Base-by-base conservation (phyloP, 2,888 invertebrate species). In the Mesochorus sp. region DNA sequence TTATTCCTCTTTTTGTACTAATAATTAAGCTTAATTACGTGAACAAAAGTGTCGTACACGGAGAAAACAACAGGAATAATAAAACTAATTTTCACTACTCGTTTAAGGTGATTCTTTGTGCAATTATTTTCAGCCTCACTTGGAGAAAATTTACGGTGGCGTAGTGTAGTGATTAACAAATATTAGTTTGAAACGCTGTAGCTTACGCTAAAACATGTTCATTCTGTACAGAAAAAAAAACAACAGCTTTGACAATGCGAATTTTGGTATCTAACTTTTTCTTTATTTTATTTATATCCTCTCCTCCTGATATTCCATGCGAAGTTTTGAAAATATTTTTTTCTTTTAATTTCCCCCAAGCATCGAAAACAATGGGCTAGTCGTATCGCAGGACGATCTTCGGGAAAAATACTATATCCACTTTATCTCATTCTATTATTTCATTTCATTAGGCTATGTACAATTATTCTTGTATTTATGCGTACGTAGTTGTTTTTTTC, bases 1-100 rank as follows among this genome's bases (percentile, higher is more conserved):
- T n/a, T n/a, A n/a, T n/a, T n/a, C n/a, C 55, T 53, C 26, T 57
- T 34, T 37, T 17, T 66, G 37, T 37, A 62, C 76, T 72, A 72
- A 76, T 71, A 10, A 34, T 31, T 55, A 39, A 64, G 21, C 49
- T 37, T 37, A 44, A 3, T 21, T 14, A 47, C 14, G 26, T 26
- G 19, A 6, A 3, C n/a, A 57, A 28, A 47, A 12, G 21, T 47
- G 17, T 47, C 24, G 14, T 47, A 49, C 14, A 26, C 12, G 6
- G 12, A 62, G 31, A 28, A 61, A 53, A 4, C 19, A 28, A 55
- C 8, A 21, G 14, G 31, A 12, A 57, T 57, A 73, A 73, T 73
- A 73, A 73, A 73, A 47, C 47, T 39, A 73, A 66, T 57, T 66
- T 49, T 66, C 28, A 37, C 39, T 26, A 37, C 17, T 47, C 44